These are phyloP conservation scores for Trichonephila inaurata DNA, from an alignment of 1,140 invertebrate genomes.

Conservation along the genomic window DNA sequence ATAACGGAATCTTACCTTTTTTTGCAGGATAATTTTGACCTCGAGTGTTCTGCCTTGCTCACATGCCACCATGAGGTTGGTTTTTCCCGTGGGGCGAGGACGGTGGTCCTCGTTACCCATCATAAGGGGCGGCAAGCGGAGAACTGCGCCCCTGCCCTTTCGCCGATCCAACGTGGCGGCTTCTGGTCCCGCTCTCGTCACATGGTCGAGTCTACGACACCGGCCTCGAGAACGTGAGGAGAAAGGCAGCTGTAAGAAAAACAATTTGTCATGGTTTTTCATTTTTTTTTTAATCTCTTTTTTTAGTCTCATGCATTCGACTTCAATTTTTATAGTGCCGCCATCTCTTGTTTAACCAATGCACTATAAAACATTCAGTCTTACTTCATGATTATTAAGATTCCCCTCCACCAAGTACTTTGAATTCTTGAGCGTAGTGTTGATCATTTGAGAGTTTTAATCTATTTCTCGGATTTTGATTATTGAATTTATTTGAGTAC, in stretches of 20 bases:
- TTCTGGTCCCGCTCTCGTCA: not conserved
- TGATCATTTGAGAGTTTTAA: no score
- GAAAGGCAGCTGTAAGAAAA: not conserved
- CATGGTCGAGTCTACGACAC: not conserved
- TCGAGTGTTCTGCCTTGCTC: constrained; percentile 85
- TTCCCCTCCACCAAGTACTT: no score
- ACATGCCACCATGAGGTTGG: constrained; percentile 93
- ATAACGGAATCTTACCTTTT: constrained; percentile 79
- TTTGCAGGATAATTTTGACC: constrained; percentile 80
- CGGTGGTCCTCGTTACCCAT: constrained; percentile 42
- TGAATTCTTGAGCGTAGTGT: no score
- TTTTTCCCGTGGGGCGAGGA: constrained; percentile 81
- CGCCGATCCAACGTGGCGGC: constrained; percentile 28
- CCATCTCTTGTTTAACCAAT: not conserved
- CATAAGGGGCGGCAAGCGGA: constrained; percentile 69
- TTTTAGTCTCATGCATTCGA: not conserved
- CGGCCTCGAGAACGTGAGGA: not conserved
- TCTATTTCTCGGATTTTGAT: no score
- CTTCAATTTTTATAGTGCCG: not conserved
- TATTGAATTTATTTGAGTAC: no score
- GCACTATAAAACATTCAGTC: no score
- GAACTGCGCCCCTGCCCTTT: constrained; percentile 39
- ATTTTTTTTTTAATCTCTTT: no score
- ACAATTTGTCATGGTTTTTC: not conserved
- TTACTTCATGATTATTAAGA: no score